These are phyloP conservation scores for Mirza zaza DNA, from an alignment of 2,113 vertebrate species.

Conservation along the genomic window DNA sequence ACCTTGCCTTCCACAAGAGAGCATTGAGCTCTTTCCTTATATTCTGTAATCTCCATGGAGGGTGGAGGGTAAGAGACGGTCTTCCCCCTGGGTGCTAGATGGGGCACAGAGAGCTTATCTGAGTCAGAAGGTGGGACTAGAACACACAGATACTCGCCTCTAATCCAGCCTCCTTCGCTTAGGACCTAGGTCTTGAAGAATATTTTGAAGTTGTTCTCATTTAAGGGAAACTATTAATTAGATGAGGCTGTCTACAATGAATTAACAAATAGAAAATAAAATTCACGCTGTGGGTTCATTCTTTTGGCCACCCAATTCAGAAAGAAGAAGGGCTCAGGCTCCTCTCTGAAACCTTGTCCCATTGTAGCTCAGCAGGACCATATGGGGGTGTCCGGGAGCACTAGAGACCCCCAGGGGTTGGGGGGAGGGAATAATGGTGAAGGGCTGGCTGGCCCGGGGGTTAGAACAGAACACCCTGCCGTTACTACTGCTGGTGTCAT, in stretches of 20 bases:
- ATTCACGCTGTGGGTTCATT: neutral
- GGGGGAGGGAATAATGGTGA: neutral
- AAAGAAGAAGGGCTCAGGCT: neutral
- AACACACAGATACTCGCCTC: neutral
- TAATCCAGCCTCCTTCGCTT: neutral
- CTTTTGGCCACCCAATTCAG: neutral
- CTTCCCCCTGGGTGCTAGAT: neutral
- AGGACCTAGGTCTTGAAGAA: neutral
- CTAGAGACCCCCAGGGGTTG: neutral
- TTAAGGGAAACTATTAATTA: neutral
- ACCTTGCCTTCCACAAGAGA: neutral
- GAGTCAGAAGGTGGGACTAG: neutral
- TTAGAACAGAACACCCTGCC: neutral
- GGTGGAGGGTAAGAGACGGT: neutral
- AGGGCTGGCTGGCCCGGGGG: neutral
- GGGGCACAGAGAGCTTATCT: neutral
- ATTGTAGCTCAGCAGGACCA: neutral
- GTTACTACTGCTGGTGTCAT: slow-evolving; percentile 48
- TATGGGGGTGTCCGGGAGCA: neutral
- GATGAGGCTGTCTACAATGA: neutral
- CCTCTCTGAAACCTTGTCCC: neutral
- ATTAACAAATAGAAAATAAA: neutral
- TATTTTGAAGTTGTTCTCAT: neutral
- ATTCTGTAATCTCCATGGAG: neutral
- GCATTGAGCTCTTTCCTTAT: neutral